Evolutionary conservation across 2,113 vertebrate species (phyloP), one percentile per base, ranked within the genome.

Genomic region (Numenius arquata): DNA sequence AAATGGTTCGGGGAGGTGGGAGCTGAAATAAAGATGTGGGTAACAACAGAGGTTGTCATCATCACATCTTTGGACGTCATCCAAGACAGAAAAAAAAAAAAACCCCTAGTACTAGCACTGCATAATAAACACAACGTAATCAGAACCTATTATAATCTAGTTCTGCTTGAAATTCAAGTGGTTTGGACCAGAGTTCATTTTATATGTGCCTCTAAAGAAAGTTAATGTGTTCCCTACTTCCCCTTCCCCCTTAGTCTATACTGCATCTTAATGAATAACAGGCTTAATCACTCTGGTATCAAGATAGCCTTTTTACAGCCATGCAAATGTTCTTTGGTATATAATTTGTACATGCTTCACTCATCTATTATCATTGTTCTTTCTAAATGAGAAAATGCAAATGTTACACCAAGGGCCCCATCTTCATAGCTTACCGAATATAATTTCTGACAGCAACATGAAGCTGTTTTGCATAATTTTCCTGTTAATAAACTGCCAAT

Each of bases 401-500:
- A 98, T 98, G 68, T 97, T 78, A 95, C 92, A 95, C 94, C 91
- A 96, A 97, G 93, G 93, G 92, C 96, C 90, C 82, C 62, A 92
- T 97, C 88, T 95, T 97, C 93, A 82, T 97, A 96, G 98, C 97
- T 96, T 91, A 92, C 93, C 85, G 52, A 97, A 97, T 98, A 98
- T 98, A 98, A 98, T 98, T 98, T 97, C 97, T 98, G 96, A 96
- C 97, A 98, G 96, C 97, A 97, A 97, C 97, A 98, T 88, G 95
- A 95, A 98, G 96, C 97, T 98, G 98, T 98, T 99, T 98, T 98
- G 98, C 97, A 98, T 98, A 98, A 99, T 99, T 98, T 98, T 98
- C 98, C 98, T 98, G 98, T 98, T 99, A 99, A 98, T 98, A 98
- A 98, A 97, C 97, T 98, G 98, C 98, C 98, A 99, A 98, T 99